A percentile compares a stretch with the other conserved stretches of the same genome.
These are phyloP conservation scores for Sphaerodactylus townsendi DNA, from an alignment of 2,113 vertebrate species.

Conservation along the genomic window DNA sequence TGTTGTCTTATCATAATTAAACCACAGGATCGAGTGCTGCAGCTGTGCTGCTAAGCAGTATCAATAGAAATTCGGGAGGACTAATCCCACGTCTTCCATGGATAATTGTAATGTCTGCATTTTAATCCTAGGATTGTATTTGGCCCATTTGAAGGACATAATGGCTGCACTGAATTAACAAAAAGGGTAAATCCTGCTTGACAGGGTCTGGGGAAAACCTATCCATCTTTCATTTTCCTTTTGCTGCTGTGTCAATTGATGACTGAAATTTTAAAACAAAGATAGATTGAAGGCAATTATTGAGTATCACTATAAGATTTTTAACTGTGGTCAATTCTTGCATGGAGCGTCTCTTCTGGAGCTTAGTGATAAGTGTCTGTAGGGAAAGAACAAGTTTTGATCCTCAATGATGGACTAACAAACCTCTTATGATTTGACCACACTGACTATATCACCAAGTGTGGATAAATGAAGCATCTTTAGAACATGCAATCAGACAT, in stretches of 20 bases:
- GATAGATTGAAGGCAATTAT: constrained; percentile 40
- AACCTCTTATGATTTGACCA: constrained; percentile 21
- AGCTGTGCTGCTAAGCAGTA: constrained; percentile 55
- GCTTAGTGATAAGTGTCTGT: no score
- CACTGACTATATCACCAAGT: neutral
- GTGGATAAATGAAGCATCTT: neutral
- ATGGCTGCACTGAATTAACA: constrained; percentile 57
- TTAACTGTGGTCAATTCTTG: constrained; percentile 49
- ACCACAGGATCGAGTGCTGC: constrained; percentile 40
- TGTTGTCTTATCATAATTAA: constrained; percentile 34
- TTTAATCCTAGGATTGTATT: constrained; percentile 68
- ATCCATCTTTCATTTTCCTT: constrained; percentile 26
- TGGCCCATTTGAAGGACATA: constrained; percentile 49
- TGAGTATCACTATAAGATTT: constrained; percentile 33
- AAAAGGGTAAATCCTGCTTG: constrained; percentile 52
- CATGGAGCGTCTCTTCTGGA: constrained; percentile 8
- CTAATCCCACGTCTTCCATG: constrained; percentile 57
- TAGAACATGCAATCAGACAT: neutral
- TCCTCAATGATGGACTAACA: neutral
- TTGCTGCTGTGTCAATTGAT: constrained; percentile 41
- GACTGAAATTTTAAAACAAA: constrained; percentile 42
- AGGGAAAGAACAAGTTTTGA: no score
- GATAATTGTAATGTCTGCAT: constrained; percentile 65
- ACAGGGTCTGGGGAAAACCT: constrained; percentile 43
- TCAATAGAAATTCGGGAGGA: constrained; percentile 56